phyloP scores from a whole-genome alignment of 2,113 vertebrate genomes.

The Artemisiospiza belli region DNA sequence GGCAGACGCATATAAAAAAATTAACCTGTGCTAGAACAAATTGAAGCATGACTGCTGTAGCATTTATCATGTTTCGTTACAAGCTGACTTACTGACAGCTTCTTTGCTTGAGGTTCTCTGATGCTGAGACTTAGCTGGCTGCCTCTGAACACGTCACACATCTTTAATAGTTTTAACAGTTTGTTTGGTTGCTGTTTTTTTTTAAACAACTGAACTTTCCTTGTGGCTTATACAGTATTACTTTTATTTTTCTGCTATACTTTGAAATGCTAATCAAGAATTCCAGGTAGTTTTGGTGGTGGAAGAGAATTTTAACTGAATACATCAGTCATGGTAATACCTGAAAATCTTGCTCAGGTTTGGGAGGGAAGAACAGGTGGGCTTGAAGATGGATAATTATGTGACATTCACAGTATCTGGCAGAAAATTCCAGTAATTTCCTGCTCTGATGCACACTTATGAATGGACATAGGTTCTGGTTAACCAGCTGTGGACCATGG shows the following conservation, averaged over 20 bases:
- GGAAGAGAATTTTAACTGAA: neutral
- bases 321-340: neutral
- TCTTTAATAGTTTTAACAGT: neutral
- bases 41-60: neutral
- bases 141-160: neutral
- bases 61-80: neutral
- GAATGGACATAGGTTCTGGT: neutral
- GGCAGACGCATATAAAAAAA: neutral
- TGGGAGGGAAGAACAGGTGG: neutral
- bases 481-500: neutral
- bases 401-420: neutral
- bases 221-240: neutral
- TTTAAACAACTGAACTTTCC: neutral
- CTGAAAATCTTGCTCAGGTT: neutral
- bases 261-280: neutral
- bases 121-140: neutral
- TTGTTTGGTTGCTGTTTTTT: neutral
- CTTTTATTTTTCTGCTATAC: neutral
- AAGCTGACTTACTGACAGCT: neutral
- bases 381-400: neutral
- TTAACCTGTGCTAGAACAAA: neutral
- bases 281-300: neutral
- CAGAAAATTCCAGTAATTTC: neutral
- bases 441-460: fast-evolving
- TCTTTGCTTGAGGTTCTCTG: neutral